Percentiles rank a stretch among this genome's conserved stretches.
Conservation (phyloP, 2,888 invertebrate genomes). For the Steinernema hermaphroditum region DNA sequence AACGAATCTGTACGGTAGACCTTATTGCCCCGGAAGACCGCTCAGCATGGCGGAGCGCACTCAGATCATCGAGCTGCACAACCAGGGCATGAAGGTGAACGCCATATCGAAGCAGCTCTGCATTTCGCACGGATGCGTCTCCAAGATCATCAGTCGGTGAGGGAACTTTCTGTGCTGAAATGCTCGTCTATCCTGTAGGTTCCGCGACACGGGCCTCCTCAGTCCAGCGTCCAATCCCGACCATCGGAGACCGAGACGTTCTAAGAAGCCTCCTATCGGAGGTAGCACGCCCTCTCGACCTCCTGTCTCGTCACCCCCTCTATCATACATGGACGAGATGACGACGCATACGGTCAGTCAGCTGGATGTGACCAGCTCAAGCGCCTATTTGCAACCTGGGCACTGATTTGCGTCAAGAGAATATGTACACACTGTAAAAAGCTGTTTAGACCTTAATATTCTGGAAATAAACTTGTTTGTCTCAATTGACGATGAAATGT, state of each 20-base stretch:
- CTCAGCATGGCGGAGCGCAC: constrained; percentile 62
- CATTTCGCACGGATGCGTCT: constrained; percentile 65
- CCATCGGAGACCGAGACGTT: constrained; percentile 45
- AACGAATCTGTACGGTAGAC: constrained; percentile 63
- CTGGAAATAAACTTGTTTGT: no score
- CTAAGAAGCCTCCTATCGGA: not conserved
- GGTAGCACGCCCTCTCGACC: not conserved
- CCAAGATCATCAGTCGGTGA: constrained; percentile 62
- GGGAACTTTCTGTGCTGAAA: no score
- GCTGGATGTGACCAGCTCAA: not conserved
- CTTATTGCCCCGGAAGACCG: constrained; percentile 64
- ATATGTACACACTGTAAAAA: constrained; percentile 4
- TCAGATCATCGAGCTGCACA: constrained; percentile 59
- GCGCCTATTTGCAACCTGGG: not conserved
- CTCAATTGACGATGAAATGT: no score
- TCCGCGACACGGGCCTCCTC: constrained; percentile 61
- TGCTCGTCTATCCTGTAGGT: no score
- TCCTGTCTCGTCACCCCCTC: not conserved
- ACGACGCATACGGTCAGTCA: not conserved
- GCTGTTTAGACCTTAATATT: not conserved
- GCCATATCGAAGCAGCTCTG: constrained; percentile 64
- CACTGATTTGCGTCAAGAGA: not conserved
- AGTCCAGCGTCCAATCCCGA: constrained; percentile 63
- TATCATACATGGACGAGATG: constrained; percentile 2
- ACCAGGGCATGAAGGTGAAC: constrained; percentile 64